These are phyloP conservation scores for Drosophila nr. fundita DNA, from an alignment of 2,888 invertebrate genomes.

Conservation along the genomic window DNA sequence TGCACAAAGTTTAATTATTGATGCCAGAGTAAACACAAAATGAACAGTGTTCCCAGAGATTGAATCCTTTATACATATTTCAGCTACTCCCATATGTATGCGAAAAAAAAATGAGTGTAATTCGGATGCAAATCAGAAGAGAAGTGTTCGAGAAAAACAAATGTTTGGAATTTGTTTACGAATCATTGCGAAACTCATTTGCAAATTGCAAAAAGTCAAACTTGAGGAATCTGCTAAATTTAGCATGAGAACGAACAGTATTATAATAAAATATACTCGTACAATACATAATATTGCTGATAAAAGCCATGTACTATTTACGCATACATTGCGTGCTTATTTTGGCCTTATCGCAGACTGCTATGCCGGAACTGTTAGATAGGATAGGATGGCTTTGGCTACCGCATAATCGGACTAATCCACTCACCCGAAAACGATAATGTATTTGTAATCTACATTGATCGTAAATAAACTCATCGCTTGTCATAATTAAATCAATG, in stretches of 20 bases:
- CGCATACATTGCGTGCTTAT: neutral
- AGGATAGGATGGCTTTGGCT: slow-evolving; percentile 30
- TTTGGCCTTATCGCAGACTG: slow-evolving; percentile 17
- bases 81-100: neutral
- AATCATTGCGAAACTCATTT: neutral
- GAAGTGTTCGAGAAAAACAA: neutral
- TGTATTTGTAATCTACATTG: slow-evolving; percentile 59
- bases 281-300: neutral
- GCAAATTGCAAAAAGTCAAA: neutral
- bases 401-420: slow-evolving; percentile 50
- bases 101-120: neutral
- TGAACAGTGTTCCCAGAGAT: neutral
- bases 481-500: slow-evolving; percentile 81
- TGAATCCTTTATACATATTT: neutral
- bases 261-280: neutral
- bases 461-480: slow-evolving; percentile 75
- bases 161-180: neutral
- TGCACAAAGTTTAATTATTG: neutral
- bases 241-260: neutral
- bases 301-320: neutral
- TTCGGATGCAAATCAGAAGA: neutral
- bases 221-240: neutral
- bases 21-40: neutral
- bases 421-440: slow-evolving; percentile 36
- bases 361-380: slow-evolving; percentile 47